Evolutionary conservation across 2,113 vertebrate genomes (phyloP), one percentile per base, ranked within the genome.

Genomic region (Hiodon tergisus): DNA sequence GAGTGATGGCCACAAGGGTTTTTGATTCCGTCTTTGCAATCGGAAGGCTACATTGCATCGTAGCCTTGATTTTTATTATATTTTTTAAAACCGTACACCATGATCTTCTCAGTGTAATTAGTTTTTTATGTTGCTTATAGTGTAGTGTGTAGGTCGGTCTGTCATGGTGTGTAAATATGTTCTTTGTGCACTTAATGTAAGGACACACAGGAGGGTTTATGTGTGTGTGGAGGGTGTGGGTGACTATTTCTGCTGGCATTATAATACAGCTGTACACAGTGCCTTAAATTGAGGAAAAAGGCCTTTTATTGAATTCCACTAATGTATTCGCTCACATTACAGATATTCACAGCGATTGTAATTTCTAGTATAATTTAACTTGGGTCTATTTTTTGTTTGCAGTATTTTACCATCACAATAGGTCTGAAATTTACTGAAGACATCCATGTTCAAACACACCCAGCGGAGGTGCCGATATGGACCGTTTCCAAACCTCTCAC

Each of bases 81-180:
- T 50, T 71, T n/a, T 60, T 53, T 76, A n/a, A 50, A 76, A 52
- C 51, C 14, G 52, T 65, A 52, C 11, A 14, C 47, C 65, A 76
- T 76, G 48, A 60, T 76, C 50, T 76, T 62, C 75, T 57, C 67
- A 61, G 52, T 59, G 13, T 55, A 54, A 57, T 71, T 9, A 65
- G 50, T 69, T 71, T 70, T 31, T 74, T 67, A 46, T 75, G 68
- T 71, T 14, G 50, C 8, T 71, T 55, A 52, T 55, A 52, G 54
- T 52, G 17, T 50, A 70, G 51, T 52, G 60, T 60, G 9, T 66
- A 52, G 73, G 17, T 71, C 63, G 66, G 52, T 67, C 67, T 73
- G 71, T 68, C 62, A 68, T 31, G 11, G 48, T 62, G 48, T 68
- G 63, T 67, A 48, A 67, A 51, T n/a, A 17, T 67, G n/a, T 54